Conservation (phyloP, 2,888 invertebrate species). For the Rhamnusium bicolor region DNA sequence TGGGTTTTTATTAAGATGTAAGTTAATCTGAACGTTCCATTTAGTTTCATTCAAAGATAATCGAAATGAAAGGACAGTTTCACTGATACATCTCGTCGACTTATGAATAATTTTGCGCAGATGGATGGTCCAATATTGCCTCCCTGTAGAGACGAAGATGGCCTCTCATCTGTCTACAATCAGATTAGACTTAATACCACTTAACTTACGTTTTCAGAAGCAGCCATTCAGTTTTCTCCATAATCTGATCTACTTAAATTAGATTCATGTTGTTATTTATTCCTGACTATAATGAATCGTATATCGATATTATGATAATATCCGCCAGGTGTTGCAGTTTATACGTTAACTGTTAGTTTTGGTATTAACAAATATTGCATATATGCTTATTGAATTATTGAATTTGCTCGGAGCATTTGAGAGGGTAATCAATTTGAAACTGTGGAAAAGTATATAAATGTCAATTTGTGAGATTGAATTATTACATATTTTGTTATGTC, state of each 20-base stretch:
- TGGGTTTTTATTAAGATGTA: slow-evolving; percentile 53
- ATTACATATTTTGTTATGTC: background rate
- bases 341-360: slow-evolving; percentile 14
- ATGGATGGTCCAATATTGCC: slow-evolving; percentile 66
- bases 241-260: slow-evolving; percentile 58
- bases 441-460: slow-evolving; percentile 19
- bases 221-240: slow-evolving; percentile 52
- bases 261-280: slow-evolving; percentile 50
- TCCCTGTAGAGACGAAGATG: slow-evolving; percentile 60
- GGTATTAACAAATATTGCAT: slow-evolving; percentile 21
- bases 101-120: slow-evolving; percentile 69
- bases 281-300: slow-evolving; percentile 42
- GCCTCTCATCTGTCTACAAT: slow-evolving; percentile 62
- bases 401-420: background rate
- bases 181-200: slow-evolving; percentile 66
- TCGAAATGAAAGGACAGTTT: slow-evolving; percentile 40
- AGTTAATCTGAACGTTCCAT: slow-evolving; percentile 49
- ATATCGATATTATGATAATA: slow-evolving; percentile 32
- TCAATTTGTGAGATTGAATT: background rate
- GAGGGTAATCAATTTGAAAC: background rate
- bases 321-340: slow-evolving; percentile 25
- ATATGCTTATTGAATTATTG: slow-evolving; percentile 19
- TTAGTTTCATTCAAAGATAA: slow-evolving; percentile 49
- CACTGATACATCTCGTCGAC: slow-evolving; percentile 45
- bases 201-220: slow-evolving; percentile 60